A percentile compares a stretch with the other conserved stretches of the same genome.
Evolutionary conservation across 1,140 invertebrate genomes (phyloP).

Genomic region (Calycopis cecrops): DNA sequence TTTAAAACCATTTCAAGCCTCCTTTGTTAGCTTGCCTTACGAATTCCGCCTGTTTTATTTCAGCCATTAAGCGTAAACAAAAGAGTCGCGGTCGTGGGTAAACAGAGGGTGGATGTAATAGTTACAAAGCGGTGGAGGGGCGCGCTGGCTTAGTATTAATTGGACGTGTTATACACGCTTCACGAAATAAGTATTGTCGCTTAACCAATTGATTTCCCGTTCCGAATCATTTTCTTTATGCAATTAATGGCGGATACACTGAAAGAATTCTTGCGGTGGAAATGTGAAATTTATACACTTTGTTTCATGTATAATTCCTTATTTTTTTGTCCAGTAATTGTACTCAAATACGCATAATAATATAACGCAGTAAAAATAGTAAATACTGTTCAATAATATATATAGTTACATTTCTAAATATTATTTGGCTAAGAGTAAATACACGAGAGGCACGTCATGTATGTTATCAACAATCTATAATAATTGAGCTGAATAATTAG

Average conservation of each 20-base stretch:
- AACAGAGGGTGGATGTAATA: conserved; percentile 53
- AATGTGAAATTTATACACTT: neutral
- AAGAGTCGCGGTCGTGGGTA: conserved; percentile 52
- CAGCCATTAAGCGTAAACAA: conserved; percentile 68
- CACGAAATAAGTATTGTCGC: conserved; percentile 50
- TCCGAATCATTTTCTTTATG: conserved; percentile 31
- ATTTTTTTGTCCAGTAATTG: no score
- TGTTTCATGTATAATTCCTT: neutral
- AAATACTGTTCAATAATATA: no score
- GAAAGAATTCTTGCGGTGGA: neutral
- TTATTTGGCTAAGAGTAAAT: no score
- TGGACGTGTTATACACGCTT: conserved; percentile 61
- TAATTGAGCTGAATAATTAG: no score
- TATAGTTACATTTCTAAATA: no score
- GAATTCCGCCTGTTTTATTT: conserved; percentile 69
- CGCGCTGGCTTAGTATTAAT: conserved; percentile 53
- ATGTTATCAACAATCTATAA: no score
- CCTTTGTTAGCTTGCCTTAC: conserved; percentile 37
- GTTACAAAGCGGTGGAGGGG: conserved; percentile 44
- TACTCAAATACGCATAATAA: no score
- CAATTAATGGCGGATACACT: conserved; percentile 19
- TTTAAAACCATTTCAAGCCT: conserved; percentile 49
- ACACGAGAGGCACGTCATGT: no score
- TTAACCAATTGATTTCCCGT: conserved; percentile 35
- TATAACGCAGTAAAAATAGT: no score